Percentiles rank a stretch among this genome's conserved stretches.
These are phyloP conservation scores for Coelinius sp. DNA, from an alignment of 2,888 invertebrate genomes.

Conservation along the genomic window DNA sequence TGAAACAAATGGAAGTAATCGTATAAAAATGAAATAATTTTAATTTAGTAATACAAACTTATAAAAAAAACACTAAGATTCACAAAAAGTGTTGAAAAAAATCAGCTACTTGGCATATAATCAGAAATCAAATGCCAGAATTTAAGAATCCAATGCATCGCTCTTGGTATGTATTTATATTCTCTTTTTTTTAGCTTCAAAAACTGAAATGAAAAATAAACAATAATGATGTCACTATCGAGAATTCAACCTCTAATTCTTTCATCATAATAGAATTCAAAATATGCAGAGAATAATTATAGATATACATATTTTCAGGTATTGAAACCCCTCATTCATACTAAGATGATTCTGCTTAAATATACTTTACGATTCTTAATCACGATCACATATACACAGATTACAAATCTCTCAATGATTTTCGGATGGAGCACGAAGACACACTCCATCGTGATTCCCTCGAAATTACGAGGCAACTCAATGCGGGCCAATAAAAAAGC, in stretches of 20 bases:
- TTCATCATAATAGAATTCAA: background rate
- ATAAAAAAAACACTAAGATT: slow-evolving; percentile 7
- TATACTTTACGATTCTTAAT: slow-evolving; percentile 2
- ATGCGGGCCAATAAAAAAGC: slow-evolving; percentile 19
- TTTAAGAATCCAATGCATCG: slow-evolving; percentile 26
- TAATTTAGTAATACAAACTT: background rate
- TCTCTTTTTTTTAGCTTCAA: background rate
- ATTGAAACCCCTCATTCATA: background rate
- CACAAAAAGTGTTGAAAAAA: background rate
- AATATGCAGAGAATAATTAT: background rate
- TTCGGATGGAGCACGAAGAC: background rate
- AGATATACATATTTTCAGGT: background rate
- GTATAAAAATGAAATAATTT: background rate
- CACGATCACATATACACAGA: background rate
- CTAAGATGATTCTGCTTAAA: background rate
- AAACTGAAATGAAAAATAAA: background rate
- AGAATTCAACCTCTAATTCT: background rate
- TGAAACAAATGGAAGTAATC: background rate
- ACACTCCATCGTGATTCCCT: background rate
- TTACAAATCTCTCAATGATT: background rate
- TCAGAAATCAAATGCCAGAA: slow-evolving; percentile 22
- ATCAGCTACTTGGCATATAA: slow-evolving; percentile 20
- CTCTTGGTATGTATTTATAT: slow-evolving; percentile 22
- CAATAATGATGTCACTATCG: slow-evolving; percentile 15
- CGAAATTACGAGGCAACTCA: slow-evolving; percentile 20